Conservation (phyloP, 2,888 invertebrate species). For the Agapostemon virescens region DNA sequence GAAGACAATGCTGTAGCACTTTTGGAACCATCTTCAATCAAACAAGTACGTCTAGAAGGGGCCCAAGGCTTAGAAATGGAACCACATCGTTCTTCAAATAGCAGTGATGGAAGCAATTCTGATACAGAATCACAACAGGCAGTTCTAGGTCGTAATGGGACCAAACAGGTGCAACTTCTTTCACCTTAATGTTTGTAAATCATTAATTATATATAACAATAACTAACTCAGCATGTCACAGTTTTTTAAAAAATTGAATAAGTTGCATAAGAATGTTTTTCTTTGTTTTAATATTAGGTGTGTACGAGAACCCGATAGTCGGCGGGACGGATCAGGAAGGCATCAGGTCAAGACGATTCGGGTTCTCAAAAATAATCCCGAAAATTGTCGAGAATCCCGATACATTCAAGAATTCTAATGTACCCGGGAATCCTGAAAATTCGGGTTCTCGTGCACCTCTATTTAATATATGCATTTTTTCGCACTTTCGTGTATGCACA, state of each 20-base stretch:
- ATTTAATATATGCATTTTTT: constrained; percentile 5
- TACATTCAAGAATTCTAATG: no score
- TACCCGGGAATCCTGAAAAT: no score
- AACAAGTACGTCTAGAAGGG: constrained; percentile 65
- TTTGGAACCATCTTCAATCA: constrained; percentile 67
- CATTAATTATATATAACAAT: neutral
- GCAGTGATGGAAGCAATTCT: constrained; percentile 77
- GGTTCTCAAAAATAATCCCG: no score
- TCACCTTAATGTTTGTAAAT: constrained; percentile 21
- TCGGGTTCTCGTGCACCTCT: neutral
- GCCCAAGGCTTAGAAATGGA: constrained; percentile 71
- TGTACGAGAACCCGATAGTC: neutral
- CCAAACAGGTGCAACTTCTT: constrained; percentile 68
- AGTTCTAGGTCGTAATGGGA: constrained; percentile 63
- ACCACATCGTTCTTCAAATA: constrained; percentile 71
- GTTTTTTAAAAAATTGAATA: constrained; percentile 3
- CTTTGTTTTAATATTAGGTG: neutral
- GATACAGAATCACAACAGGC: constrained; percentile 77
- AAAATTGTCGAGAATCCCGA: no score
- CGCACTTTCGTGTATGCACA: constrained; percentile 30
- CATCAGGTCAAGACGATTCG: no score
- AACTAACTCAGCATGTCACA: constrained; percentile 3
- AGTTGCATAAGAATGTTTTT: constrained; percentile 7
- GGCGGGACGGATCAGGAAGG: no score
- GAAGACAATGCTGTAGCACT: constrained; percentile 74